Percentiles rank a stretch among this genome's conserved stretches.
Conservation (phyloP, 1,140 invertebrate species). For the Pantala flavescens region DNA sequence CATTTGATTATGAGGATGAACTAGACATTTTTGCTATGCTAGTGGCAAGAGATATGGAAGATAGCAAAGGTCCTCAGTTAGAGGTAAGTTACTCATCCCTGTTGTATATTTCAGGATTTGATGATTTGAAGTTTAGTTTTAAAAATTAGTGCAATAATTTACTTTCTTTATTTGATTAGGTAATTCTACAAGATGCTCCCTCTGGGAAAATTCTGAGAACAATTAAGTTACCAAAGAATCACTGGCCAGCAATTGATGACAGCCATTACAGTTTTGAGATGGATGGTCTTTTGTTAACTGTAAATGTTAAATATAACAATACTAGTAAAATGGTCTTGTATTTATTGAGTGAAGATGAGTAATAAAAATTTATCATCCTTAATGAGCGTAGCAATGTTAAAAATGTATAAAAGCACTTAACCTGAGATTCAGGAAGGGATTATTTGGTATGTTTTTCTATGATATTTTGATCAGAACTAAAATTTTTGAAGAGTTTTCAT, state of each 20-base stretch:
- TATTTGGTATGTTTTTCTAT: no score
- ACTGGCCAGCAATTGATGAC: not conserved
- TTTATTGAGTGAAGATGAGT: no score
- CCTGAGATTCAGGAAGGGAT: no score
- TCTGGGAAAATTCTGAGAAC: not conserved
- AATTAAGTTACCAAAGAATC: not conserved
- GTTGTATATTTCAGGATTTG: no score
- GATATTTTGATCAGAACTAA: no score
- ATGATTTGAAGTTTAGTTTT: not conserved
- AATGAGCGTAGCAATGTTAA: no score
- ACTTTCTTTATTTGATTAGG: not conserved
- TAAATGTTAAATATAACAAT: not conserved
- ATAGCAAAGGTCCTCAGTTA: not conserved
- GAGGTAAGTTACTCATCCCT: not conserved
- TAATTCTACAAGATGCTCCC: not conserved
- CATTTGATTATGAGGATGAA: not conserved
- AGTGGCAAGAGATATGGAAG: not conserved
- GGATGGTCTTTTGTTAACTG: not conserved
- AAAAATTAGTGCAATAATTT: not conserved
- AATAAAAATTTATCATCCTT: no score
- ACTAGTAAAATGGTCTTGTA: no score
- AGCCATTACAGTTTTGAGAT: not conserved
- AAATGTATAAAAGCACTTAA: no score
- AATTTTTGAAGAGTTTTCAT: no score
- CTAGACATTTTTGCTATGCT: not conserved